These are phyloP conservation scores for Campylorhamphus procurvoides DNA, from an alignment of 2,113 vertebrate genomes.

Conservation along the genomic window DNA sequence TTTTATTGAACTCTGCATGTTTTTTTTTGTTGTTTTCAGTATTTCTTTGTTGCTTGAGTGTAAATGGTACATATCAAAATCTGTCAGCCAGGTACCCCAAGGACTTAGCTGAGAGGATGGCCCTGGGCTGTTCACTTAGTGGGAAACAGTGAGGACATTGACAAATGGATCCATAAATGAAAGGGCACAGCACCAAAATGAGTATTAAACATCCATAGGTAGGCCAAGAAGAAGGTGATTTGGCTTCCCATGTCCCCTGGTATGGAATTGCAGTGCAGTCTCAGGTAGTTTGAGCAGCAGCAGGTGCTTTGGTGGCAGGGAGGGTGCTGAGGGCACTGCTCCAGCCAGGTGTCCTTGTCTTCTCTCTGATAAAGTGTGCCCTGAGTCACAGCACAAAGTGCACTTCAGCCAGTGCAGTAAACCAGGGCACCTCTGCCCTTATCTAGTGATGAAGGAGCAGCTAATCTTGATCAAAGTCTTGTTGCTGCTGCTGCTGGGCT, in stretches of 20 bases:
- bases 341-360: neutral
- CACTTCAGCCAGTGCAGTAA: neutral
- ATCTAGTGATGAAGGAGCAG: neutral
- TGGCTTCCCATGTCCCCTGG: neutral
- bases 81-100: neutral
- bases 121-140: neutral
- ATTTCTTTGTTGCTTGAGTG: neutral
- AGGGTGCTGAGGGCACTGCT: neutral
- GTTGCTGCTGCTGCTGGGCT: neutral
- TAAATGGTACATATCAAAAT: neutral
- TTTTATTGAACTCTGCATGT: neutral
- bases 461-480: neutral
- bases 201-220: neutral
- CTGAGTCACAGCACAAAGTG: neutral
- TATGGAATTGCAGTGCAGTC: neutral
- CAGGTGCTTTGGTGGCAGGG: neutral
- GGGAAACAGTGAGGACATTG: neutral
- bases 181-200: neutral
- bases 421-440: neutral
- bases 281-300: neutral
- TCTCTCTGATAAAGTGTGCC: neutral
- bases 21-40: neutral
- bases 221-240: neutral
- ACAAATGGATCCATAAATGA: neutral
- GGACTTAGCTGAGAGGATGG: neutral